Evolutionary conservation across 37 sponge, comb jelly and placozoan species (phyloP), one percentile per base, ranked within the genome.

Genomic region (Haliclona indistincta): DNA sequence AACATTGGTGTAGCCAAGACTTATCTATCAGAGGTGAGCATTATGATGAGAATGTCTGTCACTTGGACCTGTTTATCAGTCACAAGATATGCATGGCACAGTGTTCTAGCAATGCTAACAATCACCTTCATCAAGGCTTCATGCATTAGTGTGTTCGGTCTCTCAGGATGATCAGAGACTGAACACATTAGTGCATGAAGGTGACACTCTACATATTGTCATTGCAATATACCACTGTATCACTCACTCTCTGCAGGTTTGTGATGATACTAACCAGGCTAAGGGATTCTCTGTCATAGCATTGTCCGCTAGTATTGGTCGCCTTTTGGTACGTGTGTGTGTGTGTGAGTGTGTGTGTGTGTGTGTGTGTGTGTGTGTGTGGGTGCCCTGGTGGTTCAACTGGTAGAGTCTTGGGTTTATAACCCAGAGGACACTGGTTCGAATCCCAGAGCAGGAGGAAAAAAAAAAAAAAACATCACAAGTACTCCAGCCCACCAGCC

Each of bases 261-360:
- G 89, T 77, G 95, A 95, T 80, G 92, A 95, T 39, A 91, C 86
- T 8, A 95, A 91, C 39, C 92, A 88, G 63, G 95, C 95, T 2
- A 84, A 47, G 53, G 95, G 91, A 1, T 91, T 95, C 44, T 56
- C 92, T 32, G 33, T 70, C 0, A 56, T 95, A 43, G 88, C 82
- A 1, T 73, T 64, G 0, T 66, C 82, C 41, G 73, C 74, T 55
- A 89, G 78, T 6, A 44, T 84, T 6, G 85, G 85, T n/a, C 76
- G 83, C 23, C 68, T 95, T 1, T 19, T 81, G 56, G 95, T 91
- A 22, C 74, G 93, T 49, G 20, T 1, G 1, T 8, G 11, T 8
- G 33, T 38, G 70, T 11, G 10, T 17, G 19, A 38, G 41, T 38
- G 45, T 47, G 51, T 17, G 15, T 10, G 51, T 47, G 10, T 47